These are phyloP conservation scores for Zaprionus ghesquierei DNA, from an alignment of 1,140 invertebrate genomes.

Conservation along the genomic window DNA sequence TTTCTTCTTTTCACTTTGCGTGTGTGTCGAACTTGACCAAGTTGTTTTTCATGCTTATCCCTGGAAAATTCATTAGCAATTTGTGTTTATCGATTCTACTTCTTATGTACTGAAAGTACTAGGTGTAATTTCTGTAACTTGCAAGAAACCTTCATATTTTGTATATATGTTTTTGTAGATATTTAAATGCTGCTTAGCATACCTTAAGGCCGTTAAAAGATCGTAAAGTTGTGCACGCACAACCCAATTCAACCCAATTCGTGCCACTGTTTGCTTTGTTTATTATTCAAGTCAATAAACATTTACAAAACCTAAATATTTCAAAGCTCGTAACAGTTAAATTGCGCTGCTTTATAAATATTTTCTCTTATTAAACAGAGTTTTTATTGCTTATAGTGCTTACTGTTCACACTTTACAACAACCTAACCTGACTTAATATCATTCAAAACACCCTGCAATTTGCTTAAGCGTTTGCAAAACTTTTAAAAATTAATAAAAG, in stretches of 20 bases:
- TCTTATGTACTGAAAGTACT: neutral
- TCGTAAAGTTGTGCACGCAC: neutral
- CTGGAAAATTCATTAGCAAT: neutral
- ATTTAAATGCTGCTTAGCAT: neutral
- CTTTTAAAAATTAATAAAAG: slow-evolving; percentile 35
- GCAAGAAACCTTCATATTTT: slow-evolving; percentile 1
- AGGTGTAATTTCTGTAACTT: neutral
- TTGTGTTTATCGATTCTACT: slow-evolving; percentile 36
- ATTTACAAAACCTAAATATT: neutral
- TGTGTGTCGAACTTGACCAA: too few relatives aligned
- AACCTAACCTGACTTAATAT: neutral
- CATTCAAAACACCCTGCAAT: neutral
- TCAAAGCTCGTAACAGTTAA: neutral
- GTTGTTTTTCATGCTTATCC: neutral
- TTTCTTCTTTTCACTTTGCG: neutral
- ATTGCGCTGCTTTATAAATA: neutral
- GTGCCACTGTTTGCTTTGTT: neutral
- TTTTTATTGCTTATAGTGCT: neutral
- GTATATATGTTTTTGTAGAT: too few relatives aligned
- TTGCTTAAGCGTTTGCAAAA: slow-evolving; percentile 15
- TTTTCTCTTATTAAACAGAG: neutral
- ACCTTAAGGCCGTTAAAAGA: neutral
- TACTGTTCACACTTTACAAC: neutral
- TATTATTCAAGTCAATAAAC: neutral
- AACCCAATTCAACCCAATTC: neutral